These are phyloP conservation scores for Poeciliopsis turrubarensis DNA, from an alignment of 2,113 vertebrate species.

Conservation along the genomic window DNA sequence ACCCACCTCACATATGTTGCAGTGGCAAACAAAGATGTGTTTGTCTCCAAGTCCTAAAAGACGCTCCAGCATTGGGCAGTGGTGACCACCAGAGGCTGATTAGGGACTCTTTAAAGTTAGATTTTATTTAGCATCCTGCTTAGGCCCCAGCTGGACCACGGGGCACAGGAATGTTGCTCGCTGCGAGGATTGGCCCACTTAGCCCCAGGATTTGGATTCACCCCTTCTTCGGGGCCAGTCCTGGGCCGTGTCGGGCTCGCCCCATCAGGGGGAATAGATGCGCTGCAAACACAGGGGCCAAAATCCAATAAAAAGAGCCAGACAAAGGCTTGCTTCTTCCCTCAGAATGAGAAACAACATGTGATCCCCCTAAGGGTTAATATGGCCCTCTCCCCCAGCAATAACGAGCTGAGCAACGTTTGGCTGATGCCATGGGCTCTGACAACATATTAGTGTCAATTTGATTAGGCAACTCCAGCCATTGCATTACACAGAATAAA, in stretches of 20 bases:
- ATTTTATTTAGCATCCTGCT: conserved; percentile 77
- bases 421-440: conserved; percentile 55
- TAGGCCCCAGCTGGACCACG: conserved; percentile 65
- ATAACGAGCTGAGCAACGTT: conserved; percentile 62
- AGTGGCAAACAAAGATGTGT: conserved; percentile 72
- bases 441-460: conserved; percentile 45
- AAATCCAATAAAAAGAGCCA: conserved; percentile 80
- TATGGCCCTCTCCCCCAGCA: conserved; percentile 46
- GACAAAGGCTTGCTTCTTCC: conserved; percentile 77
- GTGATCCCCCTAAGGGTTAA: conserved; percentile 71
- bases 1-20: conserved; percentile 12
- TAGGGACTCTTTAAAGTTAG: conserved; percentile 77
- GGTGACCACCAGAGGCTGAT: conserved; percentile 73
- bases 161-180: conserved; percentile 69
- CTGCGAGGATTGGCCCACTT: conserved; percentile 48
- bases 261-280: conserved; percentile 54
- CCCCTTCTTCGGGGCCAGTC: conserved; percentile 44
- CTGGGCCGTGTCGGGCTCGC: conserved; percentile 40
- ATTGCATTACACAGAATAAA: conserved; percentile 25
- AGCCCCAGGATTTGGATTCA: conserved; percentile 55
- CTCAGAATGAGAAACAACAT: conserved; percentile 77
- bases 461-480: conserved; percentile 4
- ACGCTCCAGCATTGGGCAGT: conserved; percentile 55
- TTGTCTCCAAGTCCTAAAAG: conserved; percentile 63
- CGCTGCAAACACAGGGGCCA: conserved; percentile 38